A percentile compares a stretch with the other conserved stretches of the same genome.
These are phyloP conservation scores for Ivindomyrus marchei DNA, from an alignment of 2,113 vertebrate species.

Conservation along the genomic window DNA sequence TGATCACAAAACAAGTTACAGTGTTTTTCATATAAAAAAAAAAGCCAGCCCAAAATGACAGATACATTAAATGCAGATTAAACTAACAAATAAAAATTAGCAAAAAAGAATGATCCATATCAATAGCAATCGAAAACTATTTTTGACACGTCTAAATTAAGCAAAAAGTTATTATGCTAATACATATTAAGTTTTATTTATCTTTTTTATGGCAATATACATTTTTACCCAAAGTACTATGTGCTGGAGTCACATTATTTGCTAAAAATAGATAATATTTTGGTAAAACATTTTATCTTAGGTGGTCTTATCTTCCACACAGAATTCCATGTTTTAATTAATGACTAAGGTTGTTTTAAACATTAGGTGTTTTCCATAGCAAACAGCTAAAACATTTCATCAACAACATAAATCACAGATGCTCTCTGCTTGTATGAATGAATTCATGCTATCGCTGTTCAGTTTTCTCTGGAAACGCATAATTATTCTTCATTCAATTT, in stretches of 20 bases:
- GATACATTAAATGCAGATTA: neutral
- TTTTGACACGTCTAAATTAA: neutral
- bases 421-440: neutral
- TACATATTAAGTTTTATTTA: neutral
- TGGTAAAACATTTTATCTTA: neutral
- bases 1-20: neutral
- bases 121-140: neutral
- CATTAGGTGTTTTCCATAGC: neutral
- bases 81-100: neutral
- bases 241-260: neutral
- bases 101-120: neutral
- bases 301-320: neutral
- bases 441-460: neutral
- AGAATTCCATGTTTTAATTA: neutral
- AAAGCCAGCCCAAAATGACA: neutral
- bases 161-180: neutral
- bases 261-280: neutral
- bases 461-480: neutral
- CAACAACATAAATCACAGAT: neutral
- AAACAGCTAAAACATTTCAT: neutral
- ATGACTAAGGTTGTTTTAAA: neutral
- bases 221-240: neutral
- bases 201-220: neutral
- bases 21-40: neutral
- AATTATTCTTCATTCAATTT: neutral